Evolutionary conservation across 2,113 vertebrate species (phyloP).

Genomic region (Brachirus orientalis): DNA sequence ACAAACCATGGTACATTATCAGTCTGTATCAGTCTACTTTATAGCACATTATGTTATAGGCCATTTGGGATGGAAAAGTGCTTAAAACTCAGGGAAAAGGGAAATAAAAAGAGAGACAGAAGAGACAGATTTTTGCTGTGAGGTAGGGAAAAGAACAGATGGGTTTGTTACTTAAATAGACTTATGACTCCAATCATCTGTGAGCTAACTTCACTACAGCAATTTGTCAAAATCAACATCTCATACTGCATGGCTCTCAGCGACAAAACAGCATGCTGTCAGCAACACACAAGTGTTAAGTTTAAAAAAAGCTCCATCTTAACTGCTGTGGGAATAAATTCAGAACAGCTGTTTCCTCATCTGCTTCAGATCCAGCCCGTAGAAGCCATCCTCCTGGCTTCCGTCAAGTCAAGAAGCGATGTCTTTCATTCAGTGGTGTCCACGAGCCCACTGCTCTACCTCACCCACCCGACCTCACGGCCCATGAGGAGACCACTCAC

Average conservation of each 20-base stretch:
- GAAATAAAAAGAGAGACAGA: too few relatives aligned
- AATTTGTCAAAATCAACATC: background rate
- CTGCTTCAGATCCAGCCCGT: conserved; percentile 85
- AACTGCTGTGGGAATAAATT: conserved; percentile 11
- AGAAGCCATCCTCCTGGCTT: conserved; percentile 81
- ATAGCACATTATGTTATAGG: too few relatives aligned
- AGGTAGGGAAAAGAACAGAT: too few relatives aligned
- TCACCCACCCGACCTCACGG: conserved; percentile 83
- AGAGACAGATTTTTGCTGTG: too few relatives aligned
- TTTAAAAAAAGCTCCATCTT: background rate
- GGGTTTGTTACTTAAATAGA: too few relatives aligned
- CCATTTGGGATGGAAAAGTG: too few relatives aligned
- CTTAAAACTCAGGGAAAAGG: background rate
- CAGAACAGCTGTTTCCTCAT: conserved; percentile 32
- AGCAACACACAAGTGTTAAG: conserved; percentile 6
- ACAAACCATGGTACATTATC: conserved; percentile 82
- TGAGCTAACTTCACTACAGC: background rate
- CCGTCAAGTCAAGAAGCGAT: conserved; percentile 82
- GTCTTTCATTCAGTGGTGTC: conserved; percentile 77
- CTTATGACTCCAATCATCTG: too few relatives aligned
- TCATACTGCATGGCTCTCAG: background rate
- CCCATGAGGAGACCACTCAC: conserved; percentile 80
- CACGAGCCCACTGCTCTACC: conserved; percentile 83
- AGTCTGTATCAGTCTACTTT: background rate
- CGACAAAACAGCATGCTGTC: conserved; percentile 10